These are phyloP conservation scores for Limnephilus lunatus DNA, from an alignment of 2,888 invertebrate genomes.

Conservation along the genomic window DNA sequence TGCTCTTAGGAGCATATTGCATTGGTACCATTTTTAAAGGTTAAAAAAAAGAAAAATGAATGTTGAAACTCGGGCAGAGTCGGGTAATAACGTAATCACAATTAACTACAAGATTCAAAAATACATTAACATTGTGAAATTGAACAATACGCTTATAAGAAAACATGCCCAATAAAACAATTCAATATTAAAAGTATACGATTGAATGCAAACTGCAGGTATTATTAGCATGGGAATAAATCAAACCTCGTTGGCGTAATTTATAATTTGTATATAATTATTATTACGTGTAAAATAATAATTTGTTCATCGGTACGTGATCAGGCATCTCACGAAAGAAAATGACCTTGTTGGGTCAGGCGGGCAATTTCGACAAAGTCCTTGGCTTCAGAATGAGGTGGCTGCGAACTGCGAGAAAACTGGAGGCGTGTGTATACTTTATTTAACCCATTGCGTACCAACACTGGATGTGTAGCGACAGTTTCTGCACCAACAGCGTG, in stretches of 20 bases:
- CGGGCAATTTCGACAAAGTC: constrained; percentile 11
- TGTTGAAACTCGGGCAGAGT: background rate
- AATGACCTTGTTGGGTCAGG: background rate
- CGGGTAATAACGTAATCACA: background rate
- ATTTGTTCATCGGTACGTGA: background rate
- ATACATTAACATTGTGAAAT: background rate
- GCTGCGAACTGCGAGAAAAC: background rate
- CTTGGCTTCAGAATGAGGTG: background rate
- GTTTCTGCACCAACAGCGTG: too few relatives aligned
- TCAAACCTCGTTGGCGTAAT: background rate
- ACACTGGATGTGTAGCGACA: too few relatives aligned
- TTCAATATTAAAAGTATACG: background rate
- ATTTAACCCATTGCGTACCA: too few relatives aligned
- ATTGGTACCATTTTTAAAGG: too few relatives aligned
- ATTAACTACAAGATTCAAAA: background rate
- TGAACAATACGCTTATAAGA: background rate
- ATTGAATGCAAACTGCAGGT: background rate
- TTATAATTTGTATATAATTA: background rate
- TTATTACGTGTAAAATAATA: background rate
- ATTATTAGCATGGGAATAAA: background rate
- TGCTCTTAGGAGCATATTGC: too few relatives aligned
- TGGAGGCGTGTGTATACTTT: background rate
- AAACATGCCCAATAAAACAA: background rate
- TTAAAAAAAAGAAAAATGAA: too few relatives aligned
- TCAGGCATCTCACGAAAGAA: background rate